Conservation (phyloP, 2,113 vertebrate species). For the Choloepus hoffmanni region DNA sequence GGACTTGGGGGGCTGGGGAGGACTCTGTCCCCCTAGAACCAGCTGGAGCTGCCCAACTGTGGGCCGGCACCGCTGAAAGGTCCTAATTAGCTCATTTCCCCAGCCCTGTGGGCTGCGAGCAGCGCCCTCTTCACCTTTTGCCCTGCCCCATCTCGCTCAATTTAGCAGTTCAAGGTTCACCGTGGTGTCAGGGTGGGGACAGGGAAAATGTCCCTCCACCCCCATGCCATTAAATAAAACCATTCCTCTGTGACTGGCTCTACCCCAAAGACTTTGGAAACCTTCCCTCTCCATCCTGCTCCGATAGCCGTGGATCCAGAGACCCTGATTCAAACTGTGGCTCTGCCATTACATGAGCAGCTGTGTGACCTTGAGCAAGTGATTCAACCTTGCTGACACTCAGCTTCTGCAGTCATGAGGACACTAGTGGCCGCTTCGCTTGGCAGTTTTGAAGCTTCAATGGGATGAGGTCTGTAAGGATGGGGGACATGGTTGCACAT, state of each 20-base stretch:
- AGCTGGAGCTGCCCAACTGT: conserved; percentile 85
- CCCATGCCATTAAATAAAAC: conserved; percentile 57
- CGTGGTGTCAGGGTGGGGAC: conserved; percentile 85
- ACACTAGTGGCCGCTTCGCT: neutral
- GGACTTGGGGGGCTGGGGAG: conserved; percentile 63
- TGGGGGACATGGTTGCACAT: accelerated
- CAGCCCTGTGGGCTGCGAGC: conserved; percentile 77
- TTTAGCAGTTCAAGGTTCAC: conserved; percentile 87
- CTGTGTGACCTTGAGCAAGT: conserved; percentile 3
- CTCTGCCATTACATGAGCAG: neutral
- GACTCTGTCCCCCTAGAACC: conserved; percentile 76
- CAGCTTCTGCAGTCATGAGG: neutral
- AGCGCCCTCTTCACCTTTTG: conserved; percentile 86
- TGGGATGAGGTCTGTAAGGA: neutral
- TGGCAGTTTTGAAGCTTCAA: accelerated
- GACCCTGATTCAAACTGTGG: neutral
- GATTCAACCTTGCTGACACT: neutral
- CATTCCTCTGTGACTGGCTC: neutral
- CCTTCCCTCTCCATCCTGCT: neutral
- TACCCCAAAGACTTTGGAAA: neutral
- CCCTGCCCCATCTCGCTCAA: conserved; percentile 81
- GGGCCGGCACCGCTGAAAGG: conserved; percentile 82
- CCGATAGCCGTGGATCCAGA: neutral
- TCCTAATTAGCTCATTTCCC: conserved; percentile 89
- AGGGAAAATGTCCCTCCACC: conserved; percentile 12